Evolutionary conservation across 2,113 vertebrate genomes (phyloP), one percentile per base, ranked within the genome.

Genomic region (Syrrhaptes paradoxus): DNA sequence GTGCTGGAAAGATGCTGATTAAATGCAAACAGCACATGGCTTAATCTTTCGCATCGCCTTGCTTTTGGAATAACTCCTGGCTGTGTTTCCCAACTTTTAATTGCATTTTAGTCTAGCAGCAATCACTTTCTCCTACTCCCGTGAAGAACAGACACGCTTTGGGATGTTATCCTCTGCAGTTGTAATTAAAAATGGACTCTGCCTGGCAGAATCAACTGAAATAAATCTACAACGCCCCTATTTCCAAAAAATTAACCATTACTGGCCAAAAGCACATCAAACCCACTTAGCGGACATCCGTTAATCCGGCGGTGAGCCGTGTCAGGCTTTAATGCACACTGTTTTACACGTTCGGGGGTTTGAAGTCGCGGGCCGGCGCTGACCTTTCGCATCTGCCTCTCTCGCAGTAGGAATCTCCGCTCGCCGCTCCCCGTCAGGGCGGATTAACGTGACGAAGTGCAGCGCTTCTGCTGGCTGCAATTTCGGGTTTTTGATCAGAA

Each of bases 401-500:
- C 97, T 97, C 97, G 97, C 98, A 97, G 98, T 97, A 98, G 98
- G 98, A 98, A 97, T 98, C 98, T 98, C 98, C 97, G 98, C 99
- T 98, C 98, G 98, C 98, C 94, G 98, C 98, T 97, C 97, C 97
- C 97, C 98, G 98, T 99, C 99, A 98, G 97, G 91, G 51, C 59
- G 95, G 98, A 99, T 99, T 99, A 99, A 68, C 18, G 76, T 99
- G 99, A 99, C 93, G 97, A 93, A 98, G 96, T 73, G 96, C 99
- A 99, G 99, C 98, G 96, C 89, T 97, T 97, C 96, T 97, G 98
- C 98, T 98, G 98, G 98, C 98, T 98, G 98, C 98, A 98, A 97
- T 99, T 98, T 98, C 89, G 97, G 88, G 85, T 98, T 98, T 99
- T 99, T 98, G 98, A 99, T 99, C 99, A 99, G 98, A 99, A 99